A percentile compares a stretch with the other conserved stretches of the same genome.
Conservation (phyloP, 1,140 invertebrate genomes). For the Bombus polaris region DNA sequence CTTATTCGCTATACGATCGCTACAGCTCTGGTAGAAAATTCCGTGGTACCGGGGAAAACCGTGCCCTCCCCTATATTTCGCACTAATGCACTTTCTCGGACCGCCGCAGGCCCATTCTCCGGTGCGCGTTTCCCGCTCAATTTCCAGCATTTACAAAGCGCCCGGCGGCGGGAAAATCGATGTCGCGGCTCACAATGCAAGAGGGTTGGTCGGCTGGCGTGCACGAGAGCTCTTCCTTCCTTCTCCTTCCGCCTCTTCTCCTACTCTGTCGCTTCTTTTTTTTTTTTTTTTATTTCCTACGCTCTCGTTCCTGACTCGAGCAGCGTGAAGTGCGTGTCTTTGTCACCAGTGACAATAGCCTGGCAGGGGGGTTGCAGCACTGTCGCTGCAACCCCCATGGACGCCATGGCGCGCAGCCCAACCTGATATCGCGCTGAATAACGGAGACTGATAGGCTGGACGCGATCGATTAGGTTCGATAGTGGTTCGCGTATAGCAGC, state of each 20-base stretch:
- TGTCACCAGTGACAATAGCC: conserved; percentile 46
- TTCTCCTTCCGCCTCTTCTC: neutral
- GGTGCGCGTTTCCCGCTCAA: conserved; percentile 13
- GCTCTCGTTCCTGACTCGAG: conserved; percentile 23
- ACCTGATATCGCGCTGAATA: neutral
- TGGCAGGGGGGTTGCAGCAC: neutral
- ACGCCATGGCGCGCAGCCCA: neutral
- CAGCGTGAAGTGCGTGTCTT: conserved; percentile 39
- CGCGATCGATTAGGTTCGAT: conserved; percentile 9
- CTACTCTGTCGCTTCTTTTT: neutral
- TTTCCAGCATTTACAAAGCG: conserved; percentile 34
- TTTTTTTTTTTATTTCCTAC: neutral
- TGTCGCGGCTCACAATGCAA: conserved; percentile 26
- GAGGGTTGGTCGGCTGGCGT: neutral
- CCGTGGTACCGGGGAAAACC: neutral
- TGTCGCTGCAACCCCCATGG: neutral
- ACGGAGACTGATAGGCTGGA: neutral
- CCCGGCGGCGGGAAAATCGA: conserved; percentile 21
- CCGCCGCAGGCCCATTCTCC: conserved; percentile 16
- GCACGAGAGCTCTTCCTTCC: conserved; percentile 13
- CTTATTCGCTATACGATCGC: too few species aligned
- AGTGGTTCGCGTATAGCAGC: neutral
- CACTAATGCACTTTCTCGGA: conserved; percentile 29
- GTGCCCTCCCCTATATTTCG: neutral
- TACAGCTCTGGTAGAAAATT: neutral